Evolutionary conservation across 2,888 invertebrate species (phyloP).

Genomic region (Spodoptera exigua): DNA sequence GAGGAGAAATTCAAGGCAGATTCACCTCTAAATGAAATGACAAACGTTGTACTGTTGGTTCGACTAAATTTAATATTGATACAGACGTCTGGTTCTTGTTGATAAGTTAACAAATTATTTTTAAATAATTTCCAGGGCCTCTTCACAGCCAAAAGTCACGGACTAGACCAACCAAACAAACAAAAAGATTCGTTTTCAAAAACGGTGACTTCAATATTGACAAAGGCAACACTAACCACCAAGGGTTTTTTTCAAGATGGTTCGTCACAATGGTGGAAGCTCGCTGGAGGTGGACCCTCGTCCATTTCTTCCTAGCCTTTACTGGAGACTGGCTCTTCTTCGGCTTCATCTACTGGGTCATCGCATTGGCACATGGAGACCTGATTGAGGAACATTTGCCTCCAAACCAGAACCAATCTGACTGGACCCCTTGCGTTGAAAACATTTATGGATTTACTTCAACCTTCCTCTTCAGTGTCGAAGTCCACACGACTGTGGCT

Average conservation of each 20-base stretch:
- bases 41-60: not conserved
- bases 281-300: slow-evolving; percentile 97
- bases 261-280: slow-evolving; percentile 95
- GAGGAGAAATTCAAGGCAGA: no score
- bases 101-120: not conserved
- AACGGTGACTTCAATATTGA: slow-evolving; percentile 96
- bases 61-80: slow-evolving; percentile 5
- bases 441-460: slow-evolving; percentile 97
- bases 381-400: slow-evolving; percentile 91
- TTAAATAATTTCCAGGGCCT: slow-evolving; percentile 47
- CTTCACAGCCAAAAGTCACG: slow-evolving; percentile 51
- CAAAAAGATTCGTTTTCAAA: slow-evolving; percentile 92
- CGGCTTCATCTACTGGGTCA: slow-evolving; percentile 97
- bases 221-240: slow-evolving; percentile 90
- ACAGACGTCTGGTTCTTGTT: not conserved
- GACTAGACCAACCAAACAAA: slow-evolving; percentile 36
- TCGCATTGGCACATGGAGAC: slow-evolving; percentile 96
- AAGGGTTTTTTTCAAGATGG: slow-evolving; percentile 92
- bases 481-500: slow-evolving; percentile 98
- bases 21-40: slow-evolving; percentile 3
- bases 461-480: slow-evolving; percentile 97
- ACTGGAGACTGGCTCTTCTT: slow-evolving; percentile 96
- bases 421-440: slow-evolving; percentile 95
- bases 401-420: slow-evolving; percentile 83
- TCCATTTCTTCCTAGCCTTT: slow-evolving; percentile 95